These are phyloP conservation scores for Rhinophrynus dorsalis DNA, from an alignment of 2,797 vertebrate species.

Conservation along the genomic window DNA sequence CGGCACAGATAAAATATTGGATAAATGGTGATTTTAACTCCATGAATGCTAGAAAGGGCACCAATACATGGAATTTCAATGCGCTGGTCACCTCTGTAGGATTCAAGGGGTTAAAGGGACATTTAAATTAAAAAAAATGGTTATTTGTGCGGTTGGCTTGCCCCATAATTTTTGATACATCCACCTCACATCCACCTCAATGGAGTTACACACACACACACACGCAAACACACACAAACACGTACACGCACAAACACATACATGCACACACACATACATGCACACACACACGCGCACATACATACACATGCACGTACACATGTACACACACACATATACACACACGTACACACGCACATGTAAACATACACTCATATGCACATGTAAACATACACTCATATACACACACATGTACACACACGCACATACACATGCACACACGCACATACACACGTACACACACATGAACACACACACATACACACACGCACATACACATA, in stretches of 20 bases:
- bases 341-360: background rate
- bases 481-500: background rate
- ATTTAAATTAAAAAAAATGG: too few relatives aligned
- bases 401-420: background rate
- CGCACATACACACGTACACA: background rate
- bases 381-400: background rate
- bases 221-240: background rate
- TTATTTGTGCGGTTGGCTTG: too few relatives aligned
- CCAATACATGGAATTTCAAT: too few relatives aligned
- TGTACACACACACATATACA: background rate
- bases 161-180: too few relatives aligned
- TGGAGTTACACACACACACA: background rate
- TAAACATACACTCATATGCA: background rate
- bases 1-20: too few relatives aligned
- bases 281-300: background rate
- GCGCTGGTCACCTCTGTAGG: too few relatives aligned
- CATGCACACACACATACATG: background rate
- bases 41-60: too few relatives aligned
- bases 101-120: too few relatives aligned
- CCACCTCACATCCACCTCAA: too few relatives aligned
- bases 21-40: too few relatives aligned
- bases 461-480: background rate
- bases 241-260: background rate
- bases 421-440: background rate
- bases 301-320: background rate